phyloP scores from a whole-genome alignment of 2,797 vertebrate genomes.

The Lithobates pipiens region DNA sequence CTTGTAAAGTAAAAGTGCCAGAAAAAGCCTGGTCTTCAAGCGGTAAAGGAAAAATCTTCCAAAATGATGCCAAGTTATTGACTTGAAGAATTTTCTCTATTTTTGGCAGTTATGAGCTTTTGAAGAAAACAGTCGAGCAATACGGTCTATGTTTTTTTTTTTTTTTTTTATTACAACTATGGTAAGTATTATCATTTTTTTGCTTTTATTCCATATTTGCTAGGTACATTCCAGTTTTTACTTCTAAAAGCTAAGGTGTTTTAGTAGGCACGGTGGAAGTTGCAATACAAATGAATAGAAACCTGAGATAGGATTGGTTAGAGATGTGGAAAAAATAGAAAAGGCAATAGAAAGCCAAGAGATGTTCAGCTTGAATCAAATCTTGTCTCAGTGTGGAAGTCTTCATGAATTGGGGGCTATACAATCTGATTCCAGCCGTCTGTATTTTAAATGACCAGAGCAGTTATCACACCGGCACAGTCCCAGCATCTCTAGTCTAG shows the following conservation, averaged over 20 bases:
- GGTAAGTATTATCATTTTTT: too few species aligned
- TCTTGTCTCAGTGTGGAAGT: not conserved
- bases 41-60: too few species aligned
- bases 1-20: too few species aligned
- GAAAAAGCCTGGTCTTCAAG: too few species aligned
- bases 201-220: not conserved
- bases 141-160: too few species aligned
- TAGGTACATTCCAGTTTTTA: not conserved
- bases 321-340: not conserved
- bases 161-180: too few species aligned
- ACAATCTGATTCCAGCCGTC: not conserved
- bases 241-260: not conserved
- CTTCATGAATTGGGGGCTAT: not conserved
- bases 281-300: too few species aligned
- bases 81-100: too few species aligned
- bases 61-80: too few species aligned
- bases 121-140: too few species aligned
- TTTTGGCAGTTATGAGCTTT: too few species aligned
- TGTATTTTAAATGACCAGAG: not conserved
- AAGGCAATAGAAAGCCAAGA: not conserved
- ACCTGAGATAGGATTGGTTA: not conserved
- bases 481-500: not conserved
- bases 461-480: not conserved
- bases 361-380: not conserved
- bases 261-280: not conserved